Evolutionary conservation across 1,140 invertebrate species (phyloP).

Genomic region (Apis laboriosa): DNA sequence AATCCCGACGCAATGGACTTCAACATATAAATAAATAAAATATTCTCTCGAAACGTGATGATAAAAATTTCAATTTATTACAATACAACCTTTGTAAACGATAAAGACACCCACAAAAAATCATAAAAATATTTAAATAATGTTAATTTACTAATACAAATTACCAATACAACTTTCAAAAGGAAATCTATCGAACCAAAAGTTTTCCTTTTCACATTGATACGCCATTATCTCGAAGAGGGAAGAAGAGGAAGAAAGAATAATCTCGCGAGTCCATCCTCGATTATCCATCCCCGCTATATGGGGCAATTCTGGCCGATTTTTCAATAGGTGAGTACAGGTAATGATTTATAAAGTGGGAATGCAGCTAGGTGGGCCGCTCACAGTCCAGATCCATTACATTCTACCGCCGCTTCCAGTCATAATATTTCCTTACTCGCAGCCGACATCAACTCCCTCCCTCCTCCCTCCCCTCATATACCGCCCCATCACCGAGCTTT

Average conservation of each 20-base stretch:
- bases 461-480: conserved; percentile 44
- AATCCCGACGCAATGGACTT: too few relatives aligned
- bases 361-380: conserved; percentile 57
- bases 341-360: conserved; percentile 66
- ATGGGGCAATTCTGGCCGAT: conserved; percentile 54
- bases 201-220: not conserved
- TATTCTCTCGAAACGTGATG: too few relatives aligned
- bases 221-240: conserved; percentile 5
- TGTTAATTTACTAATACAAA: too few relatives aligned
- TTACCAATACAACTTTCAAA: not conserved
- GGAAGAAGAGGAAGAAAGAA: conserved; percentile 4
- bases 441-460: conserved; percentile 17
- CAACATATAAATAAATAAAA: too few relatives aligned
- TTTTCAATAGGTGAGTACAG: conserved; percentile 64
- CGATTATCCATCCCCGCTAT: not conserved
- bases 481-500: conserved; percentile 65
- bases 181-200: not conserved
- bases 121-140: too few relatives aligned
- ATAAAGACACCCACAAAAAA: too few relatives aligned
- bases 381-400: conserved; percentile 67
- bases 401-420: conserved; percentile 61
- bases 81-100: too few relatives aligned
- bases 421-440: conserved; percentile 58
- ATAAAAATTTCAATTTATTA: too few relatives aligned
- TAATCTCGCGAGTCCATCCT: conserved; percentile 37